phyloP scores from a whole-genome alignment of 2,888 invertebrate genomes.

The Limnephilus rhombicus region DNA sequence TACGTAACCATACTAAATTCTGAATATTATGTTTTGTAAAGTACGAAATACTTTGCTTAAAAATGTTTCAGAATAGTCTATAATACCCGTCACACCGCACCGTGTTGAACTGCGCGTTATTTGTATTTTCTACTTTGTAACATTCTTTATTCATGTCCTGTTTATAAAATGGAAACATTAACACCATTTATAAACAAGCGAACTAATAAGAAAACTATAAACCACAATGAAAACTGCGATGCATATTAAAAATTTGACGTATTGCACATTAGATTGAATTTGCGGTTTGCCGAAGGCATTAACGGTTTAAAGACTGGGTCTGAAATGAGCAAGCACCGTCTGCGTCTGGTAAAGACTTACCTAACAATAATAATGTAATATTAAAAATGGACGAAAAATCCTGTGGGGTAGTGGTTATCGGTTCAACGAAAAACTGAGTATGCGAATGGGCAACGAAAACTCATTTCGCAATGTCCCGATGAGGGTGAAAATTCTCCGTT shows the following conservation, averaged over 20 bases:
- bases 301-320: not conserved
- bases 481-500: too few species aligned
- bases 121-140: too few species aligned
- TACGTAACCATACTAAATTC: not conserved
- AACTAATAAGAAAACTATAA: not conserved
- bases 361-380: too few species aligned
- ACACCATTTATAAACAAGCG: not conserved
- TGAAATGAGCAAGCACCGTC: not conserved
- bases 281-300: not conserved
- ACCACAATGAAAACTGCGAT: not conserved
- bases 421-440: too few species aligned
- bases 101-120: too few species aligned
- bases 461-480: too few species aligned
- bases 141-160: not conserved
- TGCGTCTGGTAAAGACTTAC: not conserved
- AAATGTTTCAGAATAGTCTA: too few species aligned
- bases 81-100: too few species aligned
- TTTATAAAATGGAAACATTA: not conserved
- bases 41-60: too few species aligned
- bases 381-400: not conserved
- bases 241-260: not conserved
- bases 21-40: not conserved
- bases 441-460: too few species aligned
- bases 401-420: not conserved
- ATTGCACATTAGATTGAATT: not conserved